phyloP scores from a whole-genome alignment of 2,888 invertebrate species.

The Eupeodes luniger region DNA sequence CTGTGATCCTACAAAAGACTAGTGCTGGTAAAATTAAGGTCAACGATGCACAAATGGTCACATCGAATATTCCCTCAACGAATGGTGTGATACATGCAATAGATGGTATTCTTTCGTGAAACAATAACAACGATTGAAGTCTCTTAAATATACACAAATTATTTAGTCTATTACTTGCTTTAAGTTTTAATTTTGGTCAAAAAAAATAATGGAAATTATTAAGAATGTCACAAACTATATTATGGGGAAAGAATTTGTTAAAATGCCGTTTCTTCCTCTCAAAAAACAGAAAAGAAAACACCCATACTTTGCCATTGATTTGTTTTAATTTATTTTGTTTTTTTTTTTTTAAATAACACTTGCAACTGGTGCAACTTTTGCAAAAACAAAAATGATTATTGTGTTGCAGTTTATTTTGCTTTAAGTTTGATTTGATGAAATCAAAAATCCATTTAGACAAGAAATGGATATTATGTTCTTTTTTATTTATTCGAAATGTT shows the following conservation, averaged over 20 bases:
- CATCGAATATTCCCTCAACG: conserved; percentile 94
- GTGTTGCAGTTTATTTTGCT: conserved; percentile 53
- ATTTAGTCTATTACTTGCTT: conserved; percentile 63
- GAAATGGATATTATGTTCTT: too few relatives aligned
- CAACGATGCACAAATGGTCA: conserved; percentile 92
- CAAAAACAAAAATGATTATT: conserved; percentile 7
- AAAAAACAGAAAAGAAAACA: conserved; percentile 2
- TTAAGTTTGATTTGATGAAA: not conserved
- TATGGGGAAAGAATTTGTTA: conserved; percentile 13
- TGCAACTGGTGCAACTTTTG: conserved; percentile 62
- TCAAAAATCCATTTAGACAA: too few relatives aligned
- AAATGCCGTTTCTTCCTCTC: conserved; percentile 27
- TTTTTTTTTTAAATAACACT: conserved; percentile 17
- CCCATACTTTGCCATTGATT: conserved; percentile 66
- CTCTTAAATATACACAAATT: not conserved
- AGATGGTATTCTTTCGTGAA: conserved; percentile 87
- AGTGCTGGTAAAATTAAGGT: conserved; percentile 91
- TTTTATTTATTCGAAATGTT: conserved; percentile 27
- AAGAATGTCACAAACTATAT: conserved; percentile 35
- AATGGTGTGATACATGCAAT: conserved; percentile 95
- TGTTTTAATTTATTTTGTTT: conserved; percentile 49
- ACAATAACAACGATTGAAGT: not conserved
- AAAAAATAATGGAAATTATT: not conserved
- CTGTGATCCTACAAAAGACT: conserved; percentile 91
- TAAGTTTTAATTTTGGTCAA: conserved; percentile 44